These are phyloP conservation scores for Caiman crocodilus DNA, from an alignment of 2,797 vertebrate genomes.

Conservation along the genomic window DNA sequence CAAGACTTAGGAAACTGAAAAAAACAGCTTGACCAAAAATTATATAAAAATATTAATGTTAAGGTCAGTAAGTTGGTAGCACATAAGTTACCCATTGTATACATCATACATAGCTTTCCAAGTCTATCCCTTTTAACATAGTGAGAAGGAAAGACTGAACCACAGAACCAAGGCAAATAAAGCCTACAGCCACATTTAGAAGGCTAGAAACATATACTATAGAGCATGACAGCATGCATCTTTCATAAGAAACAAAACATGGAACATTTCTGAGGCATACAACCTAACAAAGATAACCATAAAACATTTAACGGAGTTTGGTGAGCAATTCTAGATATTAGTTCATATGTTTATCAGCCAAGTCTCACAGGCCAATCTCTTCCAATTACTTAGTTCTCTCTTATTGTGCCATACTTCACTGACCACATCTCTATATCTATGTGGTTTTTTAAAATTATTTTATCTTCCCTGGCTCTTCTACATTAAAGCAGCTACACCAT, in stretches of 20 bases:
- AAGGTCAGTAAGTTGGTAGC: neutral
- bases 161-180: neutral
- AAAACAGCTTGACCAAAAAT: conserved; percentile 35
- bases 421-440: neutral
- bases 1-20: conserved; percentile 54
- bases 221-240: neutral
- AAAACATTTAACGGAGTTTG: conserved; percentile 37
- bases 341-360: neutral
- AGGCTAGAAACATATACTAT: neutral
- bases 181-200: neutral
- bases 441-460: conserved; percentile 17
- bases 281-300: conserved; percentile 31
- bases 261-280: conserved; percentile 62
- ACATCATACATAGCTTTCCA: conserved; percentile 18
- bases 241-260: conserved; percentile 41
- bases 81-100: neutral
- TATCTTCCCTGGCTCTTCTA: conserved; percentile 3
- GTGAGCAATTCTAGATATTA: conserved; percentile 38
- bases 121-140: neutral
- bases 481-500: conserved; percentile 4
- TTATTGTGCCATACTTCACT: neutral
- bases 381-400: neutral
- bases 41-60: neutral
- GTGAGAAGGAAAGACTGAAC: neutral
- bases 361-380: conserved; percentile 12